Conservation (phyloP, 2,888 invertebrate genomes). For the Laothoe populi region DNA sequence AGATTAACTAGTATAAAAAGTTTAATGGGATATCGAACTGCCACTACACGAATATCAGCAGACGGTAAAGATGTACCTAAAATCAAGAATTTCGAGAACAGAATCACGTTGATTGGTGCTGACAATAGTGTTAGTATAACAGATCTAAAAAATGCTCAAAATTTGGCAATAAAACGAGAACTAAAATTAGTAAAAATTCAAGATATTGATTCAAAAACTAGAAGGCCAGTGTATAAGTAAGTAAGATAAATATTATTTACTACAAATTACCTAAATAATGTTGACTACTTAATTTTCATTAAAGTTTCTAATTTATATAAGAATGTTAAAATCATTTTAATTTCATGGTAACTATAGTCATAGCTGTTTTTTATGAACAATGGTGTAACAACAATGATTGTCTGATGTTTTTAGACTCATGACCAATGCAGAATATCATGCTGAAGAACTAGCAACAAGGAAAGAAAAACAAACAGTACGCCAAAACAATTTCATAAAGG, state of each 20-base stretch:
- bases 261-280: no score
- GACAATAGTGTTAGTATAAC: constrained; percentile 85
- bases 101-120: constrained; percentile 87
- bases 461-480: constrained; percentile 76
- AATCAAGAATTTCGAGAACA: constrained; percentile 66
- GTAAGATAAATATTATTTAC: constrained; percentile 39
- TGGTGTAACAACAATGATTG: background rate
- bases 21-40: constrained; percentile 54
- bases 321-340: no score
- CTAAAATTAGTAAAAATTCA: constrained; percentile 88
- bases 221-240: constrained; percentile 88
- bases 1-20: constrained; percentile 49
- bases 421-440: constrained; percentile 86
- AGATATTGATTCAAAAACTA: constrained; percentile 88
- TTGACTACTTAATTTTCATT: no score
- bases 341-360: no score
- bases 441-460: constrained; percentile 84
- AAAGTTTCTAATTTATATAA: no score
- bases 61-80: constrained; percentile 78
- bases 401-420: constrained; percentile 78
- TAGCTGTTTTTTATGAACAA: no score
- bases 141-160: constrained; percentile 88
- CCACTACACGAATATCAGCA: constrained; percentile 62
- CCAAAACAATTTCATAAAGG: constrained; percentile 75
- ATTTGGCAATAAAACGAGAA: constrained; percentile 87